These are phyloP conservation scores for Halcyon malimbica DNA, from an alignment of 2,113 vertebrate genomes.

Conservation along the genomic window DNA sequence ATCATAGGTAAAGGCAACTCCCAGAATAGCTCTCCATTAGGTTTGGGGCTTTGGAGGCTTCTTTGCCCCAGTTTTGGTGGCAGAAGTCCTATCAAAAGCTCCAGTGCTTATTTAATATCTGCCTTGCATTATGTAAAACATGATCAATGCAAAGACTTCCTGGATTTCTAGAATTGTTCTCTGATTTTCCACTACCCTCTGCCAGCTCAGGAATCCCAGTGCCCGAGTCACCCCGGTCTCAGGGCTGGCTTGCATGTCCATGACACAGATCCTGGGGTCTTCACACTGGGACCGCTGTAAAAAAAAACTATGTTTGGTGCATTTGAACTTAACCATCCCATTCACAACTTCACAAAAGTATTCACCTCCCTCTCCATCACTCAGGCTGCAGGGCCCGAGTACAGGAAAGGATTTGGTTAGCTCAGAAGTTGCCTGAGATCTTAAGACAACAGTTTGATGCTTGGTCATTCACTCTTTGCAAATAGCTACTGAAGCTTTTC, in stretches of 20 bases:
- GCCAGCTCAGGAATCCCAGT: neutral
- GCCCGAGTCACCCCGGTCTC: neutral
- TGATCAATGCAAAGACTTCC: neutral
- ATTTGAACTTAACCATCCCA: neutral
- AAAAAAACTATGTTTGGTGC: neutral
- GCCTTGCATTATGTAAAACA: neutral
- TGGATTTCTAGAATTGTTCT: neutral
- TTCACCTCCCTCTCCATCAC: neutral
- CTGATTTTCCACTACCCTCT: neutral
- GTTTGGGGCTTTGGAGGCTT: neutral
- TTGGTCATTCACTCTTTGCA: neutral
- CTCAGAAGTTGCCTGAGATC: neutral
- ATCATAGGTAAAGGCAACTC: neutral
- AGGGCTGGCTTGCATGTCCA: fast-evolving
- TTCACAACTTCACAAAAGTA: neutral
- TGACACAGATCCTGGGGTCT: neutral
- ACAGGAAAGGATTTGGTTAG: neutral
- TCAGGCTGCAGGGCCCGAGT: fast-evolving
- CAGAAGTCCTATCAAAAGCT: neutral
- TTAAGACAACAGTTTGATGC: neutral
- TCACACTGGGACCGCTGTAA: neutral
- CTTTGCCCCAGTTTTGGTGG: neutral
- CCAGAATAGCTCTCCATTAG: neutral
- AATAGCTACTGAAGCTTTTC: neutral
- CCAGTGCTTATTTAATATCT: neutral